A percentile compares a stretch with the other conserved stretches of the same genome.
Conservation (phyloP, 2,113 vertebrate species). For the Camelus bactrianus region DNA sequence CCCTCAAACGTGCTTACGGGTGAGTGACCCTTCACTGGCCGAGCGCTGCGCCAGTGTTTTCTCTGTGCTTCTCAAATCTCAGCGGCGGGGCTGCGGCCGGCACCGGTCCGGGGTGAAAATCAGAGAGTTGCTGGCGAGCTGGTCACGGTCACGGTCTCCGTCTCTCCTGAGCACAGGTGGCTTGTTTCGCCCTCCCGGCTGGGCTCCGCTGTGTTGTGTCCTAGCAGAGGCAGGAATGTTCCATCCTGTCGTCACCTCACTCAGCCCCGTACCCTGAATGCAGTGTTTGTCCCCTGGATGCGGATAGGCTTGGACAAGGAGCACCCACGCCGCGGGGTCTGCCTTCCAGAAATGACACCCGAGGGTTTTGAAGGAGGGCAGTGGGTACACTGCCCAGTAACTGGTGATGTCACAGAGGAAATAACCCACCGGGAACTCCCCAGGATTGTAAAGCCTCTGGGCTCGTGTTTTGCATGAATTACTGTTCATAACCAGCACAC, state of each 20-base stretch:
- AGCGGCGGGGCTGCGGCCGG: not conserved
- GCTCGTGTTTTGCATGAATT: not conserved
- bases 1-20: not conserved
- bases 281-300: not conserved
- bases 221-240: not conserved
- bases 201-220: too few relatives aligned
- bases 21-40: not conserved
- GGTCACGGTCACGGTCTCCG: not conserved
- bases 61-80: not conserved
- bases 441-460: not conserved
- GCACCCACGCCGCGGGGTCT: not conserved
- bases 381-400: not conserved
- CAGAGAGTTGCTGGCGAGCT: constrained; percentile 40
- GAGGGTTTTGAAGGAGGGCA: not conserved
- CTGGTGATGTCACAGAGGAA: not conserved
- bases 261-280: constrained; percentile 6
- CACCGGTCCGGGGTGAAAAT: constrained; percentile 50
- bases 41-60: too few relatives aligned
- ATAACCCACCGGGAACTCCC: not conserved
- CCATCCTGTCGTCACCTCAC: not conserved
- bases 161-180: too few relatives aligned
- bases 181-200: too few relatives aligned
- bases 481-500: not conserved
- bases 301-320: not conserved
- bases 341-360: not conserved